phyloP scores from a whole-genome alignment of 1,140 invertebrate species.

The Leptopilina boulardi region DNA sequence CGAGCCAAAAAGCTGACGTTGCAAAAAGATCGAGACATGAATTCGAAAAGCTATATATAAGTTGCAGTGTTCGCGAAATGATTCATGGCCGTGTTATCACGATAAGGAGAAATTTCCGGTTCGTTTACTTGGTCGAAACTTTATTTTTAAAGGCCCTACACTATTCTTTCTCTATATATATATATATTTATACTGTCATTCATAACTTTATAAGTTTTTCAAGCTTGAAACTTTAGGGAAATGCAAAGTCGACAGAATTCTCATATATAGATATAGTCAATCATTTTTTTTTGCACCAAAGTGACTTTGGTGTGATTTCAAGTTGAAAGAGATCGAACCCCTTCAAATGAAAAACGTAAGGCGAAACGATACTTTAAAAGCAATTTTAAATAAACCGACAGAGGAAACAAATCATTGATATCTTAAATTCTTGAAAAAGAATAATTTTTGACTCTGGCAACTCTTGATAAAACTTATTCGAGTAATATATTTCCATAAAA shows the following conservation, averaged over 20 bases:
- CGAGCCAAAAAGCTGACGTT: slow-evolving; percentile 65
- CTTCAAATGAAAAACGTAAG: not conserved
- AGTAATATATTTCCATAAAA: too few relatives aligned
- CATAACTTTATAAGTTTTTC: slow-evolving; percentile 34
- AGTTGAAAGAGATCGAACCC: not conserved
- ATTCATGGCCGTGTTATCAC: slow-evolving; percentile 69
- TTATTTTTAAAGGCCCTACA: slow-evolving; percentile 62
- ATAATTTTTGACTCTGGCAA: too few relatives aligned
- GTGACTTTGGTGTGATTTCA: slow-evolving; percentile 1
- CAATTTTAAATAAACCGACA: not conserved
- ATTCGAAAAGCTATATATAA: slow-evolving; percentile 64
- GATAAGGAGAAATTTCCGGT: slow-evolving; percentile 68
- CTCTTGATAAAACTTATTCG: too few relatives aligned
- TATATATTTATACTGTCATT: slow-evolving; percentile 15
- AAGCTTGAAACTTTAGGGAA: slow-evolving; percentile 37
- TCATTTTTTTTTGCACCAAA: too few relatives aligned
- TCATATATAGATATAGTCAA: not conserved
- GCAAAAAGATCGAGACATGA: slow-evolving; percentile 59
- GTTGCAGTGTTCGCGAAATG: slow-evolving; percentile 67
- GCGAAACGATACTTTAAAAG: not conserved
- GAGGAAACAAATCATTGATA: too few relatives aligned
- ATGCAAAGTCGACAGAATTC: slow-evolving; percentile 48
- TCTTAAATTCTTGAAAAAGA: not conserved
- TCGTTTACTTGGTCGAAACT: slow-evolving; percentile 65
- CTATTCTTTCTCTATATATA: too few relatives aligned